Conservation (phyloP, 2,113 vertebrate genomes). For the Aplodontia rufa region DNA sequence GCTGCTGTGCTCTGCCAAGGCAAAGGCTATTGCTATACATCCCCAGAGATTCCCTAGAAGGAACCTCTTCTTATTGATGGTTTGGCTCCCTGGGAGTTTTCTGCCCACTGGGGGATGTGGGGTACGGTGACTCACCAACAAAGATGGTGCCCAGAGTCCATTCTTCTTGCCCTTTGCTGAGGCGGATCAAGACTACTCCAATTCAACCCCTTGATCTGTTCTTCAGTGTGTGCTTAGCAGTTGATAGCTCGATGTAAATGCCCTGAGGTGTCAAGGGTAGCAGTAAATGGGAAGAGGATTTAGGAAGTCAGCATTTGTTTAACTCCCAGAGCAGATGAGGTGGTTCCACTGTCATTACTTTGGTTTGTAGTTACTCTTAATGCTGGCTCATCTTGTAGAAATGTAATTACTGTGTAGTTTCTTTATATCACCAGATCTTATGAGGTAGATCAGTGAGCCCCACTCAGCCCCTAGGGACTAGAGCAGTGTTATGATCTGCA, state of each 20-base stretch:
- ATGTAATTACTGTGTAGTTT: constrained; percentile 39
- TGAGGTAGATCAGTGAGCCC: background rate
- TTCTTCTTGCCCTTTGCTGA: background rate
- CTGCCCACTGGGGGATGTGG: too few species aligned
- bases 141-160: background rate
- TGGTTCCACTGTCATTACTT: constrained; percentile 6
- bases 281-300: constrained; percentile 33
- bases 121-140: background rate
- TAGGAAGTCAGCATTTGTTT: background rate
- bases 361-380: constrained; percentile 37
- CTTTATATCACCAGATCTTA: constrained; percentile 15
- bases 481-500: background rate
- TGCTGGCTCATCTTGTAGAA: constrained; percentile 43
- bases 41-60: background rate
- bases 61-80: background rate
- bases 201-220: background rate
- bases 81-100: background rate
- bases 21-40: background rate
- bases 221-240: background rate
- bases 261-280: background rate
- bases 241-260: background rate
- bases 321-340: constrained; percentile 3
- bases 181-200: background rate
- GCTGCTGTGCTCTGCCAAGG: background rate
- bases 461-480: background rate